These are phyloP conservation scores for Pegea sp. DNA, from an alignment of 23 tunicate species.

Conservation along the genomic window DNA sequence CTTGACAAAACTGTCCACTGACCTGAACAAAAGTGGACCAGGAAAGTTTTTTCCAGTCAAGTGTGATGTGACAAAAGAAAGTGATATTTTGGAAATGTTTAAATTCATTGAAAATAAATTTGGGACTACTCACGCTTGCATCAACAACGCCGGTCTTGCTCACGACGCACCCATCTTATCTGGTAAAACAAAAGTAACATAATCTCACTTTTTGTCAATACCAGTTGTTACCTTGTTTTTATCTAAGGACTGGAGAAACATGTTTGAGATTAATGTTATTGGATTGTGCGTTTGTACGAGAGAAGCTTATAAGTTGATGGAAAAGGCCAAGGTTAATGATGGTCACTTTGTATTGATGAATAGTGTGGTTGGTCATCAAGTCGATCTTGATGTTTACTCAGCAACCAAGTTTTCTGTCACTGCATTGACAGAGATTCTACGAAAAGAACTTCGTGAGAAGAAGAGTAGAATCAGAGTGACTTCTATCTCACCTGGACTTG, in stretches of 20 bases:
- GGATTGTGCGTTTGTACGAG: constrained; percentile 10
- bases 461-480: constrained; percentile 18
- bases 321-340: constrained; percentile 8
- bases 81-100: constrained; percentile 36
- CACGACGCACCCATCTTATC: constrained; percentile 16
- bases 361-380: constrained; percentile 16
- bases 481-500: constrained; percentile 22
- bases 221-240: not conserved
- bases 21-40: constrained; percentile 13
- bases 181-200: constrained; percentile 40
- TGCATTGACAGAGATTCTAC: constrained; percentile 34
- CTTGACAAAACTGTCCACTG: constrained; percentile 26
- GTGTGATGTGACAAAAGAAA: constrained; percentile 41
- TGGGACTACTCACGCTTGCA: constrained; percentile 33
- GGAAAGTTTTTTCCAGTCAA: constrained; percentile 32
- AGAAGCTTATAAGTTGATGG: constrained; percentile 22
- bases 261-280: constrained; percentile 16
- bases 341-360: constrained; percentile 28
- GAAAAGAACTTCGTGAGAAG: constrained; percentile 8
- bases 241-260: constrained; percentile 10
- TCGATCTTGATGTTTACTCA: constrained; percentile 12
- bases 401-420: constrained; percentile 38
- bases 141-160: constrained; percentile 69
- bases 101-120: constrained; percentile 29
- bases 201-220: not conserved